These are phyloP conservation scores for Lagopus muta DNA, from an alignment of 2,113 vertebrate genomes.

Conservation along the genomic window DNA sequence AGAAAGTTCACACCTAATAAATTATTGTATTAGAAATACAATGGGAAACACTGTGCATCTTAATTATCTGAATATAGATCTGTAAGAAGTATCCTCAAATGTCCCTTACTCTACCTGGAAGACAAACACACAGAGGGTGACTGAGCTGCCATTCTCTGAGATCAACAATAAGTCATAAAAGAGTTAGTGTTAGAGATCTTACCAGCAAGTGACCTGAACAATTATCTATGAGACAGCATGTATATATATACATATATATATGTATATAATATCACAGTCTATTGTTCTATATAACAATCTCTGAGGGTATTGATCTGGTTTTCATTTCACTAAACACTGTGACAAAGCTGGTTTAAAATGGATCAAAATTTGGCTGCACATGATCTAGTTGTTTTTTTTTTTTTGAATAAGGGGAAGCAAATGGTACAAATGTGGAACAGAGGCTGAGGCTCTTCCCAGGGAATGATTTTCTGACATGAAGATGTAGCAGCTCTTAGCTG, in stretches of 20 bases:
- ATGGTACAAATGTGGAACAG: fast-evolving
- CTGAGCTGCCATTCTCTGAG: not conserved
- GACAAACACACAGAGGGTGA: not conserved
- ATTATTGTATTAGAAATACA: not conserved
- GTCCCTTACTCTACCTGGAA: not conserved
- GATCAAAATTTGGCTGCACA: not conserved
- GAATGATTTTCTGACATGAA: not conserved
- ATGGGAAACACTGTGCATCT: not conserved
- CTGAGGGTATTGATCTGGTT: not conserved
- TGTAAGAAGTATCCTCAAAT: not conserved
- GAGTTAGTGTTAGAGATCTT: not conserved
- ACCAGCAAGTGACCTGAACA: not conserved
- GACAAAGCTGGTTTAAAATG: not conserved
- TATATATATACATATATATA: not conserved
- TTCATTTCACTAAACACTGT: not conserved
- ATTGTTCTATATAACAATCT: not conserved
- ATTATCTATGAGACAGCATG: not conserved
- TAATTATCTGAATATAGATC: not conserved
- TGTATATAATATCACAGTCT: fast-evolving
- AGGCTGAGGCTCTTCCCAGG: not conserved
- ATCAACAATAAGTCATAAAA: not conserved
- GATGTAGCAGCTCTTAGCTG: not conserved
- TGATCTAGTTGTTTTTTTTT: not conserved
- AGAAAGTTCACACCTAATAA: not conserved
- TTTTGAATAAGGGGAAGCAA: not conserved